Base-by-base conservation (phyloP, 2,113 vertebrate genomes). In the Canis aureus region DNA sequence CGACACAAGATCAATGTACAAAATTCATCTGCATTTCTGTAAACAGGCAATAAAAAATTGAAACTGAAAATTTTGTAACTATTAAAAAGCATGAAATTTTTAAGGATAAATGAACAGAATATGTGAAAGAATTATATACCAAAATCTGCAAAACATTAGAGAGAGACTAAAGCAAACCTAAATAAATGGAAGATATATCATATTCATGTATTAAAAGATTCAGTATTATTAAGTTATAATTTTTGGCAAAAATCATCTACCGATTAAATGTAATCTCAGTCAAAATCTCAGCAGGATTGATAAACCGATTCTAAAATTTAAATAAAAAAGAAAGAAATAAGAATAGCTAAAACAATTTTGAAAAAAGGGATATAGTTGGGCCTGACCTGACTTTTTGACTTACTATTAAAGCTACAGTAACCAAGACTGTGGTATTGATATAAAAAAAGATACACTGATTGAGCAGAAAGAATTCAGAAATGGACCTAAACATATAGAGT, bases 201-300 rank as follows among this genome's bases (percentile, higher is more conserved):
- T 20, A 89, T 55, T 71, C 29, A 43, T 23, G 3, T 3, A 82
- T 11, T 94, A 10, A 25, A 91, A 83, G n/a, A 95, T 66, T 67
- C 49, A 84, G 35, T 81, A 74, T 69, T 35, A 11, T 59, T 88
- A 76, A 86, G 29, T 53, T 4, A 69, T 43, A 8, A 53, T 23
- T 91, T 91, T 92, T 76, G 27, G 16, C 49, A 69, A 84, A 96
- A 95, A 80, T 67, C 5, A 22, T 38, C 22, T 81, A 91, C 3
- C n/a, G 15, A 57, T 15, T 96, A 74, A 85, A 71, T 81, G 1
- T 5, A 53, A 55, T 81, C 16, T 13, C 20, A 90, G 62, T 20
- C 29, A 90, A 80, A 94, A 82, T 8, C 27, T n/a, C 35, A 55
- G 35, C 7, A 71, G 17, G 20, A 93, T 29, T 64, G 27, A 62